Evolutionary conservation across 1,140 invertebrate genomes (phyloP).

Genomic region (Oscheius sp.): DNA sequence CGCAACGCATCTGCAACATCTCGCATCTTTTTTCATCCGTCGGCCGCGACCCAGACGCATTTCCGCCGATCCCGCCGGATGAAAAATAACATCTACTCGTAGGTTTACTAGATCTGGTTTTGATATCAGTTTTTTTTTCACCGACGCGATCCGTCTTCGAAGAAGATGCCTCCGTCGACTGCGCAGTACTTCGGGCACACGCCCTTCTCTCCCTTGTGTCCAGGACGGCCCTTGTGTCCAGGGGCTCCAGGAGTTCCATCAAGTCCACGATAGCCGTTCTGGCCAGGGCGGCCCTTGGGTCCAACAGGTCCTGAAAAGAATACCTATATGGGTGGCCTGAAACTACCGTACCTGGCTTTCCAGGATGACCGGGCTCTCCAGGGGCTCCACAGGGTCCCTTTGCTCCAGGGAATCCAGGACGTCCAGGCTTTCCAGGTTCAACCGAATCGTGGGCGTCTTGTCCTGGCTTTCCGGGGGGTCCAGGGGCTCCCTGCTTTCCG

Average conservation of each 20-base stretch:
- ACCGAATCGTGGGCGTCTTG: background rate
- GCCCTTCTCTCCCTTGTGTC: background rate
- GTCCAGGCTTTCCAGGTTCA: slow-evolving; percentile 22
- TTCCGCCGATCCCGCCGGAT: too few species aligned
- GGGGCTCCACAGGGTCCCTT: too few species aligned
- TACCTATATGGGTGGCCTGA: background rate
- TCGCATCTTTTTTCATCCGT: too few species aligned
- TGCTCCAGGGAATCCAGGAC: too few species aligned
- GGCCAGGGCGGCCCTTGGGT: background rate
- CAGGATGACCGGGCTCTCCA: slow-evolving; percentile 14
- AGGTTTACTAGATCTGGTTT: too few species aligned
- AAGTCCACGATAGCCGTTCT: background rate
- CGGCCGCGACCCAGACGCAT: too few species aligned
- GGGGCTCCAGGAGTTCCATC: background rate
- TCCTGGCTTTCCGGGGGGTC: slow-evolving; percentile 8
- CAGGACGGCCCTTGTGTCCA: background rate
- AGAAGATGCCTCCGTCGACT: background rate
- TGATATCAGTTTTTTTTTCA: too few species aligned
- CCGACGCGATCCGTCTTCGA: background rate
- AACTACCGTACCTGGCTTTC: slow-evolving; percentile 5
- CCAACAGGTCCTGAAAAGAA: background rate
- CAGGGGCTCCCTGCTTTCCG: slow-evolving; percentile 13
- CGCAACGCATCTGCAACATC: too few species aligned
- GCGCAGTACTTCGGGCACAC: too few species aligned
- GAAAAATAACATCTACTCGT: too few species aligned